Base-by-base conservation (phyloP, 2,888 invertebrate genomes). In the Mellilla xanthometata region DNA sequence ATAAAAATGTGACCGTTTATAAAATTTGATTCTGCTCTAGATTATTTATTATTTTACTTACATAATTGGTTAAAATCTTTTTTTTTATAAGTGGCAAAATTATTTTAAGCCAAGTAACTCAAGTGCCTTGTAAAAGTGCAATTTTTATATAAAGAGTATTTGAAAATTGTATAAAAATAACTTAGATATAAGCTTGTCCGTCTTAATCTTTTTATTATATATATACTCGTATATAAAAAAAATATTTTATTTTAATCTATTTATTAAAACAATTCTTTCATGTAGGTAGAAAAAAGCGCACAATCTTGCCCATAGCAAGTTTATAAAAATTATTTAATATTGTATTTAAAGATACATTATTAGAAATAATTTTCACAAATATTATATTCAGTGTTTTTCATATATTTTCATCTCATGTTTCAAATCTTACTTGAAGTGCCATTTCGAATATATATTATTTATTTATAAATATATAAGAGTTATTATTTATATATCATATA, bases 71-170 rank as follows among this genome's bases (percentile, higher is more conserved):
- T 22, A 12, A 33, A 2, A 11, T 3, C 15, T 23, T 9, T 4
- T 12, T 9, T 10, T 5, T 38, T 11, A n/a, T 38, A 11, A n/a
- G 12, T 29, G 24, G 4, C n/a, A n/a, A 24, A 7, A 24, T 4
- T 39, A 6, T 26, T 24, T n/a, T n/a, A 24, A 24, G 15, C 6
- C 6, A 19, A 19, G 11, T 45, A 35, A 35, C 27, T 3, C 23
- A 36, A 47, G 68, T 69, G 68, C 68, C 68, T 68, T 68, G 57
- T 41, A 50, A 35, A 31, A 41, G 47, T 41, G 47, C 38, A 48
- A 42, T 48, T 42, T 32, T 22, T 30, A 29, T 11, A 27, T 19
- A 15, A 19, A 19, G 6, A 19, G 13, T 28, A 33, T 36, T 2
- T 42, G 19, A 12, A 42, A 29, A 36, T 40, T 35, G n/a, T 38